Percentiles rank a stretch among this genome's conserved stretches.
phyloP scores from a whole-genome alignment of 2,888 invertebrate genomes.

The Eupithecia insigniata region DNA sequence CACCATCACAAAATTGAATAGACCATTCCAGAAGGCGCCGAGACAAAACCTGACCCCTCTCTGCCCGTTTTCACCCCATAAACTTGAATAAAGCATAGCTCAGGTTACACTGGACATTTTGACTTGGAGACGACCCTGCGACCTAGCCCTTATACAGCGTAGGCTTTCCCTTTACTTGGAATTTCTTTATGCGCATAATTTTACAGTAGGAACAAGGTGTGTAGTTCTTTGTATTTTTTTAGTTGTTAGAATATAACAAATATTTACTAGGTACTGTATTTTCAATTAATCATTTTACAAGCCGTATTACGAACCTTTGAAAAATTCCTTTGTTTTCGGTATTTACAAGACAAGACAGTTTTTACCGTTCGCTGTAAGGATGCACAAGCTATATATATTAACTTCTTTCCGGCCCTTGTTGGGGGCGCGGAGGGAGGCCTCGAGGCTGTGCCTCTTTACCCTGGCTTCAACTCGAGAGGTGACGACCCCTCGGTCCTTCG shows the following conservation, averaged over 20 bases:
- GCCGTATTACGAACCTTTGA: no score
- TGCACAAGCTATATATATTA: no score
- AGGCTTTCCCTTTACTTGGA: conserved; percentile 52
- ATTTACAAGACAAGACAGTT: no score
- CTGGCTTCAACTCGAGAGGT: no score
- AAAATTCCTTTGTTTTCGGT: no score
- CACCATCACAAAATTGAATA: conserved; percentile 44
- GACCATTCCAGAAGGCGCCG: conserved; percentile 49
- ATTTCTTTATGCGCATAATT: conserved; percentile 38
- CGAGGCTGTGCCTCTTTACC: no score
- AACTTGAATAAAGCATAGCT: conserved; percentile 39
- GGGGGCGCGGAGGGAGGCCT: no score
- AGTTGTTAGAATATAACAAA: no score
- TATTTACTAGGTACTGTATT: not conserved
- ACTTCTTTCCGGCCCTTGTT: no score
- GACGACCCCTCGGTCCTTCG: no score
- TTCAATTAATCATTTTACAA: no score
- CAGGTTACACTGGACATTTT: conserved; percentile 40
- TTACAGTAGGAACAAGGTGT: conserved; percentile 29
- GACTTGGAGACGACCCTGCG: conserved; percentile 49
- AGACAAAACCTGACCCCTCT: conserved; percentile 34
- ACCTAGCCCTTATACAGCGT: conserved; percentile 48
- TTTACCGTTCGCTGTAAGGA: no score
- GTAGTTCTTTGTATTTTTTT: conserved; percentile 11
- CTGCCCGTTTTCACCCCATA: conserved; percentile 22